These are phyloP conservation scores for Ecliptopera silaceata DNA, from an alignment of 2,888 invertebrate species.

Conservation along the genomic window DNA sequence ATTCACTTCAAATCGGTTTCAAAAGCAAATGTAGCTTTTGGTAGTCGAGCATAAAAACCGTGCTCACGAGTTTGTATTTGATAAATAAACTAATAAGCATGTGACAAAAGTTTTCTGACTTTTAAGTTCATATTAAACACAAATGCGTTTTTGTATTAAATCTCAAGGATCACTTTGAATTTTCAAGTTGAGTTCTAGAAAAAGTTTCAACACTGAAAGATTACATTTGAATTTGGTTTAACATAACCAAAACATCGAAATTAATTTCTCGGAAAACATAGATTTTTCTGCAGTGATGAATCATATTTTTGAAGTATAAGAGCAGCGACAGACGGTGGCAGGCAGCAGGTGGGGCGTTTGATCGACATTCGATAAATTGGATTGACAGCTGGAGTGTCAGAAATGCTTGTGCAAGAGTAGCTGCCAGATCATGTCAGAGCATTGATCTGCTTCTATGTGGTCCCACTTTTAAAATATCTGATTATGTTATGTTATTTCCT, in stretches of 20 bases:
- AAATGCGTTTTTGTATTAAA: too few species aligned
- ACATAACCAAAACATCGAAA: slow-evolving; percentile 41
- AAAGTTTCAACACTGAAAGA: too few species aligned
- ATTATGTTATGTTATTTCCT: too few species aligned
- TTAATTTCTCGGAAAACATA: slow-evolving; percentile 31
- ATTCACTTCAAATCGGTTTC: background rate
- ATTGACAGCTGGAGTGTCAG: slow-evolving; percentile 55
- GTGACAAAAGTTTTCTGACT: too few species aligned
- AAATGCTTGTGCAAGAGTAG: slow-evolving; percentile 45
- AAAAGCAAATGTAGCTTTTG: too few species aligned
- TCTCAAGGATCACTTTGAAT: too few species aligned
- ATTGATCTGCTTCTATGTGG: slow-evolving; percentile 25
- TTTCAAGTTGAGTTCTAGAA: too few species aligned
- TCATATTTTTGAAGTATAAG: slow-evolving; percentile 42
- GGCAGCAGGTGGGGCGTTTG: slow-evolving; percentile 52
- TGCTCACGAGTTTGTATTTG: too few species aligned
- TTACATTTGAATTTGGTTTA: background rate
- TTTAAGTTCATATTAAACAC: too few species aligned
- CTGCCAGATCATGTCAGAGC: slow-evolving; percentile 31
- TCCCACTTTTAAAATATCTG: slow-evolving; percentile 9
- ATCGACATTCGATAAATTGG: slow-evolving; percentile 58
- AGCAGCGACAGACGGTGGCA: slow-evolving; percentile 52
- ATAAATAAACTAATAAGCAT: too few species aligned
- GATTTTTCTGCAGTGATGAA: slow-evolving; percentile 41
- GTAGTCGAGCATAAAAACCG: too few species aligned